Evolutionary conservation across 2,797 vertebrate species (phyloP).

Genomic region (Leuciscus waleckii): DNA sequence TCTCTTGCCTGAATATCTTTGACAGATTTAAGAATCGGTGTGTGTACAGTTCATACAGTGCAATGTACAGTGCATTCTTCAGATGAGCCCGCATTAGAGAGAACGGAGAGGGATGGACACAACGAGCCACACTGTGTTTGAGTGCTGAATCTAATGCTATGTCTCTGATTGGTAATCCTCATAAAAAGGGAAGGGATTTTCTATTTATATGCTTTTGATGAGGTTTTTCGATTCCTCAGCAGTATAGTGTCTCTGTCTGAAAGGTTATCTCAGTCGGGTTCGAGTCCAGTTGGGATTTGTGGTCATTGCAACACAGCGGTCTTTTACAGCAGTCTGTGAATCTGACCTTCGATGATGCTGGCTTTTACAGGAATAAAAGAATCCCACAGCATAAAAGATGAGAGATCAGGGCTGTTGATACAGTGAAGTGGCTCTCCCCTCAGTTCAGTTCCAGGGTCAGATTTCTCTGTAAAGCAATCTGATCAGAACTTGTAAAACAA

Average conservation of each 20-base stretch:
- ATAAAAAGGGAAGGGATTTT: constrained; percentile 26
- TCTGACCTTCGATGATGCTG: constrained; percentile 29
- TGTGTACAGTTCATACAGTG: no score
- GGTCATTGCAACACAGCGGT: constrained; percentile 22
- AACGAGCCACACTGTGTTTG: not conserved
- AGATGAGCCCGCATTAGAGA: not conserved
- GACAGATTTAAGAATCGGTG: no score
- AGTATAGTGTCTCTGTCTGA: constrained; percentile 44
- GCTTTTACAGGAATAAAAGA: constrained; percentile 42
- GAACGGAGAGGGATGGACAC: not conserved
- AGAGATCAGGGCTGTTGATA: constrained; percentile 36
- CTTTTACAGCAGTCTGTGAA: constrained; percentile 24
- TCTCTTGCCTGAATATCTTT: no score
- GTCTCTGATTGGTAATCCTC: not conserved
- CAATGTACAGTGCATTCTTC: not conserved
- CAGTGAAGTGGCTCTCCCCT: not conserved
- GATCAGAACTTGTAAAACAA: constrained; percentile 16
- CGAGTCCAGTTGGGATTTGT: constrained; percentile 33
- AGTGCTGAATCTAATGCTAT: not conserved
- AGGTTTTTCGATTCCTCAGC: constrained; percentile 37
- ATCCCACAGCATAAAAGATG: constrained; percentile 36
- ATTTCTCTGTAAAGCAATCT: constrained; percentile 11
- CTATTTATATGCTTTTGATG: constrained; percentile 50
- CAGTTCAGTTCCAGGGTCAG: constrained; percentile 14
- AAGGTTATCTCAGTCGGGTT: constrained; percentile 43